Evolutionary conservation across 2,888 invertebrate genomes (phyloP).

Genomic region (Drosophila borealis): DNA sequence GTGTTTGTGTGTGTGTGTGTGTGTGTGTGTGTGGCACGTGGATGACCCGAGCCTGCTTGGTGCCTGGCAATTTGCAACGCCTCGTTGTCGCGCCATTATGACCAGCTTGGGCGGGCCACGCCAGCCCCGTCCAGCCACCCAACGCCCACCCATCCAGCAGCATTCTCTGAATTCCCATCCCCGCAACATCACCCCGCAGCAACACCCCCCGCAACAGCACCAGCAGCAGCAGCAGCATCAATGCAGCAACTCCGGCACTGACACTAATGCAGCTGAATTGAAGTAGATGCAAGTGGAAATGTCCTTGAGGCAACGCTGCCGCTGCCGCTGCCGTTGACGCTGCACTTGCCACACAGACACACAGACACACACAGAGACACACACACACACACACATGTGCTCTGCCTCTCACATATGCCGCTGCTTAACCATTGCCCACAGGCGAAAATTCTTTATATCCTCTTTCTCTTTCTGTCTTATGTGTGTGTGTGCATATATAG

Average conservation of each 20-base stretch:
- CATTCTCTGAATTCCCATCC: no score
- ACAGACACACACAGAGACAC: conserved; percentile 14
- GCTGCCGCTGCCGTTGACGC: conserved; percentile 30
- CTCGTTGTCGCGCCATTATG: conserved; percentile 74
- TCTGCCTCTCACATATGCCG: conserved; percentile 32
- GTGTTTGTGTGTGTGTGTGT: conserved; percentile 20
- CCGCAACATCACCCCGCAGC: not conserved
- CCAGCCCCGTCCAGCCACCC: conserved; percentile 6
- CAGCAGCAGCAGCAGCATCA: conserved; percentile 17
- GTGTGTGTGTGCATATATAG: not conserved
- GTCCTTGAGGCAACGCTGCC: conserved; percentile 72
- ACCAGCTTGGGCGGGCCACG: conserved; percentile 35
- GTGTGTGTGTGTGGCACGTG: conserved; percentile 40
- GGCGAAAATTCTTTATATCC: conserved; percentile 36
- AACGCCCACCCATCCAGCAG: no score
- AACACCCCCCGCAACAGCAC: conserved; percentile 1
- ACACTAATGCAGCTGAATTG: conserved; percentile 78
- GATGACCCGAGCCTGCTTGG: conserved; percentile 59
- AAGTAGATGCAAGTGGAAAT: conserved; percentile 77
- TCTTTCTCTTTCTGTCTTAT: conserved; percentile 16
- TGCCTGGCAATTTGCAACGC: conserved; percentile 60
- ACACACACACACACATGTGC: conserved; percentile 6
- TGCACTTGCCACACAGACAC: conserved; percentile 35
- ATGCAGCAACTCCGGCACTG: conserved; percentile 50
- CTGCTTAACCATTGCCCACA: conserved; percentile 68